These are phyloP conservation scores for Osmerus mordax DNA, from an alignment of 2,113 vertebrate genomes.

Conservation along the genomic window DNA sequence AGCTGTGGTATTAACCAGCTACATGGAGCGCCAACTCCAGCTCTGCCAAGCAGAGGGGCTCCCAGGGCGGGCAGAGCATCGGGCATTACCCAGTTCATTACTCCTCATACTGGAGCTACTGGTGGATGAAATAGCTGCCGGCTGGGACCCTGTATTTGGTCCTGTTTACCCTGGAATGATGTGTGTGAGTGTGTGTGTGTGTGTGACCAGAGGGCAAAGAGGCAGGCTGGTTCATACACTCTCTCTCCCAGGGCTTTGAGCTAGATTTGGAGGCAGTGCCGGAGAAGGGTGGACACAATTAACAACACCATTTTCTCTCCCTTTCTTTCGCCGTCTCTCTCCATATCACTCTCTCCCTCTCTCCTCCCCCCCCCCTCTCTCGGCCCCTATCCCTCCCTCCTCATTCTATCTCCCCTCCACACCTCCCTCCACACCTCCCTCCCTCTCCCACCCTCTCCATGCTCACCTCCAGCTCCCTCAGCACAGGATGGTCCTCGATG, in stretches of 20 bases:
- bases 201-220: conserved; percentile 29
- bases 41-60: conserved; percentile 30
- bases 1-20: conserved; percentile 42
- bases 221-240: conserved; percentile 42
- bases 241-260: conserved; percentile 34
- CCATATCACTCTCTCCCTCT: neutral
- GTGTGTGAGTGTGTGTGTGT: neutral
- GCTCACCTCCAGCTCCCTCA: conserved; percentile 93
- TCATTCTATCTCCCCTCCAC: neutral
- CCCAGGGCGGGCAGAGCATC: conserved; percentile 50
- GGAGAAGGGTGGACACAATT: conserved; percentile 15
- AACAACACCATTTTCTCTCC: conserved; percentile 12
- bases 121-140: conserved; percentile 64
- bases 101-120: conserved; percentile 55
- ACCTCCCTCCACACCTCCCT: neutral
- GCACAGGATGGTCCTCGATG: conserved; percentile 96
- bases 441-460: neutral
- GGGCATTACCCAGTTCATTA: conserved; percentile 66
- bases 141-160: conserved; percentile 31
- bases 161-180: neutral
- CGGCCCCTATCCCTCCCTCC: neutral
- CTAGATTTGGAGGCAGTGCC: conserved; percentile 34
- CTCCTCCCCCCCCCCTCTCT: neutral
- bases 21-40: neutral
- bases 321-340: conserved; percentile 6